phyloP scores from a whole-genome alignment of 2,888 invertebrate genomes.

The Iphiclides podalirius region DNA sequence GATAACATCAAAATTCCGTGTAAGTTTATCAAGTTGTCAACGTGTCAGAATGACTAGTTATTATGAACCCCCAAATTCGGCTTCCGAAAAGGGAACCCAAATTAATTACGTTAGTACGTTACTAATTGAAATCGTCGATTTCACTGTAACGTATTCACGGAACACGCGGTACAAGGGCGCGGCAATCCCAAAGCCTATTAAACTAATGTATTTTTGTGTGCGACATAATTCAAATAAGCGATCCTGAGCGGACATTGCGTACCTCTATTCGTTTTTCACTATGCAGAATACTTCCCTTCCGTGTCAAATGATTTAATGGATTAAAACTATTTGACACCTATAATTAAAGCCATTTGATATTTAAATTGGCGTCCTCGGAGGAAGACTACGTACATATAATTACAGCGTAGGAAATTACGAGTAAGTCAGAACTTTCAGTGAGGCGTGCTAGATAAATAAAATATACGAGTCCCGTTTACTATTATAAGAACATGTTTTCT shows the following conservation, averaged over 20 bases:
- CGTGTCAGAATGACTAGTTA: conserved; percentile 6
- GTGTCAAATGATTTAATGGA: conserved; percentile 6
- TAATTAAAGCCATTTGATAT: conserved; percentile 17
- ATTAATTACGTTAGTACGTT: conserved; percentile 24
- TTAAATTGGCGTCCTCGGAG: conserved; percentile 5
- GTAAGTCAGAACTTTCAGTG: conserved; percentile 7
- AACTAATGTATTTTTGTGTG: conserved; percentile 49
- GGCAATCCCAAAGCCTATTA: conserved; percentile 47
- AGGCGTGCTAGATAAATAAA: neutral
- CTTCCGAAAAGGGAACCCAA: conserved; percentile 1
- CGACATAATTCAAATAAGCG: conserved; percentile 20
- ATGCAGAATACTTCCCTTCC: neutral
- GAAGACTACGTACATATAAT: conserved; percentile 3
- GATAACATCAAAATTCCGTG: conserved; percentile 1
- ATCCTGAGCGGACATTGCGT: neutral
- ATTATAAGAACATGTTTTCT: neutral
- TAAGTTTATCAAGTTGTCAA: conserved; percentile 1
- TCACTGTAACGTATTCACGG: conserved; percentile 41
- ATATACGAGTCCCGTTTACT: neutral
- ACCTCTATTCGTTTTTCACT: neutral
- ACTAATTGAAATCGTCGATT: conserved; percentile 45
- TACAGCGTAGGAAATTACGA: conserved; percentile 6
- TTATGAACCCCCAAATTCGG: conserved; percentile 10
- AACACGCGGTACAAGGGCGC: conserved; percentile 36
- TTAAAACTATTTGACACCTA: conserved; percentile 11